These are phyloP conservation scores for Gymnopithys bicolor DNA, from an alignment of 2,797 vertebrate genomes.

Conservation along the genomic window DNA sequence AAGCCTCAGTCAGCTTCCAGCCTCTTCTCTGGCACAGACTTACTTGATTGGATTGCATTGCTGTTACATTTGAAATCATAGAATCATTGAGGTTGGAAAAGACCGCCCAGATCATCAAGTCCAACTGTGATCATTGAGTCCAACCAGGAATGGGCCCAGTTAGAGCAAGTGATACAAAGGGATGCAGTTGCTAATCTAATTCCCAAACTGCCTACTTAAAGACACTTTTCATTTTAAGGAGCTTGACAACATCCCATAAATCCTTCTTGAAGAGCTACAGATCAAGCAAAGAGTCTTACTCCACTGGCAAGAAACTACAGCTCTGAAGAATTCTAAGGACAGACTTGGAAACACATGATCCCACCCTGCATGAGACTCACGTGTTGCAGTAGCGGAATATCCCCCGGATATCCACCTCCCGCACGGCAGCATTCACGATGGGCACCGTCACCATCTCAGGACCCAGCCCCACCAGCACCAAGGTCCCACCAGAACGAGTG, in stretches of 20 bases:
- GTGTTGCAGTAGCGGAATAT: conserved; percentile 97
- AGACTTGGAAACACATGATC: background rate
- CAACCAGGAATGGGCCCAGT: background rate
- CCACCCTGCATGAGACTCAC: conserved; percentile 73
- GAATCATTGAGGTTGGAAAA: background rate
- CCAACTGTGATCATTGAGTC: background rate
- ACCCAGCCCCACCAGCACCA: conserved; percentile 91
- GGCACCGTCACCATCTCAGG: conserved; percentile 86
- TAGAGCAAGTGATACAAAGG: background rate
- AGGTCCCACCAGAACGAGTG: conserved; percentile 89
- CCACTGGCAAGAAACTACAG: background rate
- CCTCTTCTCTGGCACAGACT: background rate
- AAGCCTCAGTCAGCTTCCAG: background rate
- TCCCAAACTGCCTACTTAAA: background rate
- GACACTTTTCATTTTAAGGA: background rate
- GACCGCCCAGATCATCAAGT: background rate
- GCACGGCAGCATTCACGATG: conserved; percentile 82
- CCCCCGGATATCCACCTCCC: conserved; percentile 94
- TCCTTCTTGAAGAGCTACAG: background rate
- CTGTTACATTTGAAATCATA: background rate
- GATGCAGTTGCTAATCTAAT: background rate
- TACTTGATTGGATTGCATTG: background rate
- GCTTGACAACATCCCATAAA: background rate
- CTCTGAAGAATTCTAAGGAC: background rate
- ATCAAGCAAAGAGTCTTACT: background rate